Percentiles rank a stretch among this genome's conserved stretches.
These are phyloP conservation scores for Drosophila watanabei DNA, from an alignment of 1,140 invertebrate genomes.

Conservation along the genomic window DNA sequence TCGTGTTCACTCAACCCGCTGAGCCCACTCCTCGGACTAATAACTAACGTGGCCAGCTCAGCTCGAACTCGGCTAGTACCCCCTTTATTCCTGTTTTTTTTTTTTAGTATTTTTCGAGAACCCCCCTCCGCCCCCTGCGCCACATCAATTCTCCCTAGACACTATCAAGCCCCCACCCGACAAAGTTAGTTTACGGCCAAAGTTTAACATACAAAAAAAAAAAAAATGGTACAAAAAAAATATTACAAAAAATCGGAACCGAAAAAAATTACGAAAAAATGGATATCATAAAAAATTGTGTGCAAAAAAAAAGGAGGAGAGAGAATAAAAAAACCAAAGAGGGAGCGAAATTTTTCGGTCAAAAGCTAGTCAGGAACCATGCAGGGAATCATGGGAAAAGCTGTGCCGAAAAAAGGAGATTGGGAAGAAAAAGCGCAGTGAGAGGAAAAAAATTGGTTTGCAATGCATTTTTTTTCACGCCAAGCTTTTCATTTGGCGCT, in stretches of 20 bases:
- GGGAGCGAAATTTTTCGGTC: conserved; percentile 58
- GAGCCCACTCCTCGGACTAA: conserved; percentile 50
- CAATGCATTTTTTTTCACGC: conserved; percentile 71
- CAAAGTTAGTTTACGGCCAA: conserved; percentile 82
- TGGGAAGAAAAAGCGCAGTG: conserved; percentile 38
- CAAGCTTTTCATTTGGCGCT: conserved; percentile 79
- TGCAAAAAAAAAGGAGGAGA: conserved; percentile 3
- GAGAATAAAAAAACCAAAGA: neutral
- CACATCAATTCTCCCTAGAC: conserved; percentile 49
- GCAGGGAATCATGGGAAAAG: conserved; percentile 46
- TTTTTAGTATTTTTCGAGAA: neutral
- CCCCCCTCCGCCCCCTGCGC: neutral
- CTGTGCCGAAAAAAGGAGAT: conserved; percentile 37
- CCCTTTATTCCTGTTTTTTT: neutral
- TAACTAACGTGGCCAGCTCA: conserved; percentile 65
- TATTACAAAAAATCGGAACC: conserved; percentile 42
- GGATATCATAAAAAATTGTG: conserved; percentile 64
- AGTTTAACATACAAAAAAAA: conserved; percentile 70
- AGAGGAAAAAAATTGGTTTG: conserved; percentile 68
- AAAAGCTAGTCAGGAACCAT: conserved; percentile 55
- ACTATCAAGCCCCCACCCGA: conserved; percentile 69
- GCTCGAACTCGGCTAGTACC: conserved; percentile 25
- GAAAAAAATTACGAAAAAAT: conserved; percentile 49
- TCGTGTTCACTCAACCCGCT: conserved; percentile 57
- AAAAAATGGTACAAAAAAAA: conserved; percentile 15